These are phyloP conservation scores for Carcina quercana DNA, from an alignment of 2,888 invertebrate species.

Conservation along the genomic window DNA sequence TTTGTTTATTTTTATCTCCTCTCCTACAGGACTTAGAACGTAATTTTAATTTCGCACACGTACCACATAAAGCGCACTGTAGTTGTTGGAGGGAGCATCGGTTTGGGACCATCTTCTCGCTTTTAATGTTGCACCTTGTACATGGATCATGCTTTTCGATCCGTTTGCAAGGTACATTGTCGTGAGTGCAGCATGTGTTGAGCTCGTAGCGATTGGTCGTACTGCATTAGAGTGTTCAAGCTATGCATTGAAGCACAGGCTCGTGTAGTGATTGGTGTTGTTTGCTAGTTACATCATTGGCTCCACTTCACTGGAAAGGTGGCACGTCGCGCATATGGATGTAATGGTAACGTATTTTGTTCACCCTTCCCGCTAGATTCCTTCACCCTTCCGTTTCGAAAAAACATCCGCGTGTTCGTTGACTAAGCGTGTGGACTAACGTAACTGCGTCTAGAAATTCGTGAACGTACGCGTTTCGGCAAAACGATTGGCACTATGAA, in stretches of 20 bases:
- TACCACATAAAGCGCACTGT: constrained; percentile 65
- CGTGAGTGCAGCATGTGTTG: constrained; percentile 68
- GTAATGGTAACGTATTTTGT: constrained; percentile 68
- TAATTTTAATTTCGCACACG: constrained; percentile 60
- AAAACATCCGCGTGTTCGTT: constrained; percentile 46
- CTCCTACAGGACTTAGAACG: constrained; percentile 49
- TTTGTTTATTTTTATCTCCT: constrained; percentile 29
- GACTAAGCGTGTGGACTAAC: constrained; percentile 61
- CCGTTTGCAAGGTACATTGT: constrained; percentile 63
- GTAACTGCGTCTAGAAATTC: constrained; percentile 43
- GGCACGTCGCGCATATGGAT: constrained; percentile 68
- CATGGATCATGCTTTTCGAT: constrained; percentile 46
- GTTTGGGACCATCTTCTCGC: constrained; percentile 60
- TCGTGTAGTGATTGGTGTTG: constrained; percentile 71
- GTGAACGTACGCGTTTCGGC: constrained; percentile 45
- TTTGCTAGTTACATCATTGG: constrained; percentile 59
- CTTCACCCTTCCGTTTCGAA: constrained; percentile 45
- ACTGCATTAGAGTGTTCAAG: constrained; percentile 68
- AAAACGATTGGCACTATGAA: constrained; percentile 72
- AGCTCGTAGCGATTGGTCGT: constrained; percentile 71
- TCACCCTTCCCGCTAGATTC: constrained; percentile 60
- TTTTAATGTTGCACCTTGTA: constrained; percentile 59
- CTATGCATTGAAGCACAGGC: constrained; percentile 66
- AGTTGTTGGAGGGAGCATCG: constrained; percentile 68
- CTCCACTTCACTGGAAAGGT: constrained; percentile 72